phyloP scores from a whole-genome alignment of 1,140 invertebrate genomes.

The Conus betulinus region DNA sequence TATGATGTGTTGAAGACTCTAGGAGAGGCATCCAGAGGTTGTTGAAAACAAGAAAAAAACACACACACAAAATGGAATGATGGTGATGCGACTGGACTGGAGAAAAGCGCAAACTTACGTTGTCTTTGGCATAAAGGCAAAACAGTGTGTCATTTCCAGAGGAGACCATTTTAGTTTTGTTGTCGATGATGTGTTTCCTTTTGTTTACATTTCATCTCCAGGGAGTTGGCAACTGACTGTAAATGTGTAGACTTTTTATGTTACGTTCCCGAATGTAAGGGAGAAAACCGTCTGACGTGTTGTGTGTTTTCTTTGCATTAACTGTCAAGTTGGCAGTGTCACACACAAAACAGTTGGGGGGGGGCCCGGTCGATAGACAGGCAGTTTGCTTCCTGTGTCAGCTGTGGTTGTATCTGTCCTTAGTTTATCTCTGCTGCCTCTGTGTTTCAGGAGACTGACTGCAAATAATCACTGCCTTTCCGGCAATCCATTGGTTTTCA shows the following conservation, averaged over 20 bases:
- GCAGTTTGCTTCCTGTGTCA: not conserved
- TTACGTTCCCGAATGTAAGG: not conserved
- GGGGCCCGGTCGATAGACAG: not conserved
- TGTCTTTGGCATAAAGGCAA: not conserved
- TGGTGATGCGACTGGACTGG: not conserved
- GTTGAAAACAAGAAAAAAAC: not conserved
- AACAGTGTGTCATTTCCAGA: not conserved
- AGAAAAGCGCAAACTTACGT: not conserved
- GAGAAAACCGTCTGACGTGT: not conserved
- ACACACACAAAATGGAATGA: not conserved
- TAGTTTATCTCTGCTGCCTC: not conserved
- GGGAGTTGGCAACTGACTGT: not conserved
- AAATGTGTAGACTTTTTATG: not conserved
- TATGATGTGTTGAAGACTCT: not conserved
- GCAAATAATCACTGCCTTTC: not conserved
- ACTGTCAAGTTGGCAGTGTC: not conserved
- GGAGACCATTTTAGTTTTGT: not conserved
- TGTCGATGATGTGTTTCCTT: not conserved
- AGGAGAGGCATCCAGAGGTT: not conserved
- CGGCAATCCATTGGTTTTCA: not conserved
- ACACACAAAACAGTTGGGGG: not conserved
- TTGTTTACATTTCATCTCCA: not conserved
- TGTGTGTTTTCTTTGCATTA: conserved; percentile 6
- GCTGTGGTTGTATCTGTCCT: not conserved
- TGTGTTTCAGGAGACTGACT: not conserved